phyloP scores from a whole-genome alignment of 1,140 invertebrate species.

The Drosophila sproati region DNA sequence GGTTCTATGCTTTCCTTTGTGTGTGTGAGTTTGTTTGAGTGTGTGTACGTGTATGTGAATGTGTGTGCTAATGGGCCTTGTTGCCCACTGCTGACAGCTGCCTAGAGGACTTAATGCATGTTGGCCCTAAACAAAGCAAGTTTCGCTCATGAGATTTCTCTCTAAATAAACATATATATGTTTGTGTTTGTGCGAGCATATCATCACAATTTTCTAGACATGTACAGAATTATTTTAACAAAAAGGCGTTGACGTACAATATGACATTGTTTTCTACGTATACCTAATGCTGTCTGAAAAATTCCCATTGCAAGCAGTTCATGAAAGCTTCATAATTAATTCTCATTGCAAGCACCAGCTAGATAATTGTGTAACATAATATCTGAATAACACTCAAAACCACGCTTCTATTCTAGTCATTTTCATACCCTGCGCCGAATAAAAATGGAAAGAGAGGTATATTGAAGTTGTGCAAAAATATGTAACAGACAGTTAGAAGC shows the following conservation, averaged over 20 bases:
- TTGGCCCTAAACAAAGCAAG: slow-evolving; percentile 65
- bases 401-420: background rate
- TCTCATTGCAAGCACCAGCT: background rate
- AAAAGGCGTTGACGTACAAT: slow-evolving; percentile 21
- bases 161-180: background rate
- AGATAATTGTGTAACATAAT: slow-evolving; percentile 10
- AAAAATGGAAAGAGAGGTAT: too few species aligned
- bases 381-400: background rate
- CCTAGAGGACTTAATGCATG: slow-evolving; percentile 48
- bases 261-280: slow-evolving; percentile 47
- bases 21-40: too few species aligned
- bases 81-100: slow-evolving; percentile 66
- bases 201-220: slow-evolving; percentile 19
- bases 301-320: slow-evolving; percentile 1
- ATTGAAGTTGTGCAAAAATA: too few species aligned
- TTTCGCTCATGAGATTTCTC: slow-evolving; percentile 46
- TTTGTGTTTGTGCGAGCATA: slow-evolving; percentile 9
- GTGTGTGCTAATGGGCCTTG: slow-evolving; percentile 42
- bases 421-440: background rate
- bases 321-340: background rate
- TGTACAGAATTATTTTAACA: slow-evolving; percentile 5
- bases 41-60: slow-evolving; percentile 1
- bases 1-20: background rate
- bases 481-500: too few species aligned
- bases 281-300: slow-evolving; percentile 44